Evolutionary conservation across 2,797 vertebrate species (phyloP).

Genomic region (Sebastes dallii): DNA sequence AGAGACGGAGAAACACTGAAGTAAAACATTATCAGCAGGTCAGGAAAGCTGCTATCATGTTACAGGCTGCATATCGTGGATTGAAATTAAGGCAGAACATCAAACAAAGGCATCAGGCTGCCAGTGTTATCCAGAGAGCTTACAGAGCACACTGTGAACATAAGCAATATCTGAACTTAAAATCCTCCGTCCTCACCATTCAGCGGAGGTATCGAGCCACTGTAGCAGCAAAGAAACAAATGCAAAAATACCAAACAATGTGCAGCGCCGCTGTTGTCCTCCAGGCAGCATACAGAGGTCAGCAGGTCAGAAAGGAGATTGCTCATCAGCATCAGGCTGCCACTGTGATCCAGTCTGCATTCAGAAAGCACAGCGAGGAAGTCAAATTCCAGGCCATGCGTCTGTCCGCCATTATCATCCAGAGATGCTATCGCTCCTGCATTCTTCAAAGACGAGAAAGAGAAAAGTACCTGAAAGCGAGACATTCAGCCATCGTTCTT

Average conservation of each 20-base stretch:
- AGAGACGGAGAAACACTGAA: no score
- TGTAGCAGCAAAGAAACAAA: conserved; percentile 9
- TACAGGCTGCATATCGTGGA: no score
- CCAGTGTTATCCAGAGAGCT: conserved; percentile 50
- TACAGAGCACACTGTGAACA: neutral
- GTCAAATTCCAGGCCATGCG: conserved; percentile 76
- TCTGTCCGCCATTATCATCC: conserved; percentile 74
- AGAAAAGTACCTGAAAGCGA: conserved; percentile 31
- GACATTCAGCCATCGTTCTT: conserved; percentile 35
- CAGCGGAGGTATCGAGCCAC: conserved; percentile 36
- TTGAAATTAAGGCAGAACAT: no score
- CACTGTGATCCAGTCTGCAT: conserved; percentile 74
- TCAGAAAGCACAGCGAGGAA: conserved; percentile 68
- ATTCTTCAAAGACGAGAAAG: conserved; percentile 12
- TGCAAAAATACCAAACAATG: neutral
- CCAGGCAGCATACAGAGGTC: conserved; percentile 73
- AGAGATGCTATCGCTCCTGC: conserved; percentile 66
- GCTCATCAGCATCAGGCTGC: conserved; percentile 56
- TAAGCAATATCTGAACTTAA: conserved; percentile 19
- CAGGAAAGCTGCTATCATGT: no score
- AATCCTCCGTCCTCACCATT: neutral
- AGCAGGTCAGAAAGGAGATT: conserved; percentile 52
- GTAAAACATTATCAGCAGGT: no score
- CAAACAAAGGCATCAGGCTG: conserved; percentile 29
- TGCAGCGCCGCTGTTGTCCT: conserved; percentile 30